Evolutionary conservation across 2,888 invertebrate genomes (phyloP).

Genomic region (Anorthoa munda): DNA sequence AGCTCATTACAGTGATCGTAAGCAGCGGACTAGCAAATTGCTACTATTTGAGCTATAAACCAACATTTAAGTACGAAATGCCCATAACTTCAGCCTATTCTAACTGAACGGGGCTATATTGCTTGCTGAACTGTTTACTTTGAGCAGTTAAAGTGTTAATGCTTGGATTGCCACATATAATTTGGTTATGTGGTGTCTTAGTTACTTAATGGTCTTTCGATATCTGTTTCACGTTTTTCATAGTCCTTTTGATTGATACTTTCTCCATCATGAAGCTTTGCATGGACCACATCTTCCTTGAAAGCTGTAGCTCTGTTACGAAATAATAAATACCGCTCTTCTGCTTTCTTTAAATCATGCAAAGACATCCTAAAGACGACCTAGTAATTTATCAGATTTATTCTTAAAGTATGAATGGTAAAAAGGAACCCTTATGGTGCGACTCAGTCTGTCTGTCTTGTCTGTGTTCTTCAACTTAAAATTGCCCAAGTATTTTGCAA

Average conservation of each 20-base stretch:
- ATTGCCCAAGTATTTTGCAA: no score
- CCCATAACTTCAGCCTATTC: conserved; percentile 39
- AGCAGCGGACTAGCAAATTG: conserved; percentile 66
- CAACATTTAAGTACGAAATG: conserved; percentile 48
- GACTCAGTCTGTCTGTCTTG: no score
- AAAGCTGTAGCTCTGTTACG: neutral
- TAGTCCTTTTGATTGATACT: neutral
- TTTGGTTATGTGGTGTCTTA: conserved; percentile 17
- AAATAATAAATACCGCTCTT: neutral
- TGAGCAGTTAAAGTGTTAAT: conserved; percentile 29
- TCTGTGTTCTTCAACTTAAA: no score
- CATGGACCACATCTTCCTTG: neutral
- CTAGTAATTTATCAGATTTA: no score
- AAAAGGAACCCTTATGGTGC: no score
- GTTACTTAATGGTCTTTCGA: neutral
- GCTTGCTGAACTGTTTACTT: conserved; percentile 46
- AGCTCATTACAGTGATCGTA: conserved; percentile 60
- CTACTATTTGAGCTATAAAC: conserved; percentile 60
- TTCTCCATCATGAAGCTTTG: neutral
- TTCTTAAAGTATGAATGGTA: no score
- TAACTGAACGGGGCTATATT: conserved; percentile 36
- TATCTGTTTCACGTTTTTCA: neutral
- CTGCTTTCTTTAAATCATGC: no score
- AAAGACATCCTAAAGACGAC: no score
- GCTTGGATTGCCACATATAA: conserved; percentile 28